A percentile compares a stretch with the other conserved stretches of the same genome.
phyloP scores from a whole-genome alignment of 2,113 vertebrate species.

The Alouatta palliata region DNA sequence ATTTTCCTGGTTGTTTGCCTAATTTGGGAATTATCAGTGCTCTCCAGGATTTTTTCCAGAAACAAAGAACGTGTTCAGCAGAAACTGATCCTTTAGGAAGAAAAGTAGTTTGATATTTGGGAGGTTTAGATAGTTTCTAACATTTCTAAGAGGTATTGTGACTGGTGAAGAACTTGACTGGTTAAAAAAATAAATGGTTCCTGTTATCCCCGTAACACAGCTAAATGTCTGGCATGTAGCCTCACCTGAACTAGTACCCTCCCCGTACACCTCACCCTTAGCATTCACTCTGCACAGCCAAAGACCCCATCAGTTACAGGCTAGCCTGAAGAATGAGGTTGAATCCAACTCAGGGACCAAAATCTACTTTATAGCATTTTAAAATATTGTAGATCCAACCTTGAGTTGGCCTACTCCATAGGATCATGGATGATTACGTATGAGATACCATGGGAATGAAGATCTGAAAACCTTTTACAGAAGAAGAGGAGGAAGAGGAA shows the following conservation, averaged over 20 bases:
- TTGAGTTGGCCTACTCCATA: not conserved
- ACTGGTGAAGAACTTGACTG: not conserved
- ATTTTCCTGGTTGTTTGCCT: conserved; percentile 46
- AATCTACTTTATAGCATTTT: not conserved
- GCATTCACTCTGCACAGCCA: not conserved
- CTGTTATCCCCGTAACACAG: not conserved
- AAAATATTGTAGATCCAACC: not conserved
- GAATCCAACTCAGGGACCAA: not conserved
- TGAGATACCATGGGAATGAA: not conserved
- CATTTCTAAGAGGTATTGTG: not conserved
- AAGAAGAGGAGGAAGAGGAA: not conserved
- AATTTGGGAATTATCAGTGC: conserved; percentile 46
- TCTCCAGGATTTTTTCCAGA: conserved; percentile 65
- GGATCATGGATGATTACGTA: not conserved
- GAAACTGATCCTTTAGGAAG: not conserved
- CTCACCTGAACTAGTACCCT: not conserved
- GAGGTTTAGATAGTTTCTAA: not conserved
- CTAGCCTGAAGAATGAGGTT: not conserved
- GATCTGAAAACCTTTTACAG: not conserved
- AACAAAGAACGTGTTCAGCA: not conserved
- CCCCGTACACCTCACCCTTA: not conserved
- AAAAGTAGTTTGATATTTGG: not conserved
- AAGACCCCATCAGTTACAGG: not conserved
- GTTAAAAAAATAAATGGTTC: not conserved
- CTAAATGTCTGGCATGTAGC: not conserved